phyloP scores from a whole-genome alignment of 2,113 vertebrate species.

The Rhombomys opimus region DNA sequence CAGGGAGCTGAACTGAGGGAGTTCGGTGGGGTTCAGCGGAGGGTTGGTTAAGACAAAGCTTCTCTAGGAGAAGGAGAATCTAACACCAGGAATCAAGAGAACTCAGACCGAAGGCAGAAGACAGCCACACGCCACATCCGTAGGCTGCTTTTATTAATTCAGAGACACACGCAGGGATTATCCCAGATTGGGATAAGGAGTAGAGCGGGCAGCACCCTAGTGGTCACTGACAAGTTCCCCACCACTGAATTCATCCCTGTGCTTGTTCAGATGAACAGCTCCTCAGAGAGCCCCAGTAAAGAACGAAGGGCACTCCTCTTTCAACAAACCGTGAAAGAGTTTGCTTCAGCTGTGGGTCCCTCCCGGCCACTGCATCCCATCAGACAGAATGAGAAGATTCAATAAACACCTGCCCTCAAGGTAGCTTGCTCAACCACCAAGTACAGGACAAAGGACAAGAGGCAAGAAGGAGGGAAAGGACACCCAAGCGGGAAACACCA shows the following conservation, averaged over 20 bases:
- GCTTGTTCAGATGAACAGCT: not conserved
- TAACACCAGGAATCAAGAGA: not conserved
- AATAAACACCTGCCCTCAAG: not conserved
- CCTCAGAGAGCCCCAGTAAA: not conserved
- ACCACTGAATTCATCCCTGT: not conserved
- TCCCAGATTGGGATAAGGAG: not conserved
- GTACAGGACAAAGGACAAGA: not conserved
- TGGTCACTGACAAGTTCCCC: not conserved
- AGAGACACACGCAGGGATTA: not conserved
- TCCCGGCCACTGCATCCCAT: accelerated
- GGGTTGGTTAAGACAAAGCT: not conserved
- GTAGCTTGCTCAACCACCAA: not conserved
- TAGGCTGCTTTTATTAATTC: not conserved
- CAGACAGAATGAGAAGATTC: not conserved
- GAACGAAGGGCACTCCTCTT: not conserved
- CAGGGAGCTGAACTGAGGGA: not conserved
- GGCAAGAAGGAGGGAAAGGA: not conserved
- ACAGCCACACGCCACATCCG: not conserved
- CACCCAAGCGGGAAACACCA: not conserved
- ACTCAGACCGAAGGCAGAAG: not conserved
- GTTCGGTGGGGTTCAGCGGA: not conserved
- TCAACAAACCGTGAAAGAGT: too few relatives aligned
- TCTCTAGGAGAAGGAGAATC: accelerated
- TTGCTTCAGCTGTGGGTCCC: not conserved
- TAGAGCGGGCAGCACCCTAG: not conserved